These are phyloP conservation scores for Rhinichthys osculus DNA, from an alignment of 2,797 vertebrate species.

Conservation along the genomic window DNA sequence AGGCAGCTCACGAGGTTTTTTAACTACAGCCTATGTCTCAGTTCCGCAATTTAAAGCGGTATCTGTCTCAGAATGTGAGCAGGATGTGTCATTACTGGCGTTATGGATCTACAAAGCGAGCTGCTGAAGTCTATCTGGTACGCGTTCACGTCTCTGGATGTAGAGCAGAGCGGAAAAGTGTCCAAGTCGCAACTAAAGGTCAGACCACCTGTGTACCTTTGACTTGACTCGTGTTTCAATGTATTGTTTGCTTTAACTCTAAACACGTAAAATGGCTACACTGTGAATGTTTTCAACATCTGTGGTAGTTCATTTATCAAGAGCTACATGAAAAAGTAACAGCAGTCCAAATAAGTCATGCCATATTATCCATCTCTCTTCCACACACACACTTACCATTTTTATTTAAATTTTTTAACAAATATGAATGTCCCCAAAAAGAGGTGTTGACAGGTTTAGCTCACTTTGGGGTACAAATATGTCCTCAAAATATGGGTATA, in stretches of 20 bases:
- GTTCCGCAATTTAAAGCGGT: slow-evolving; percentile 38
- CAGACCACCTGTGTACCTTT: slow-evolving; percentile 60
- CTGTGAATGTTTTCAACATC: not conserved
- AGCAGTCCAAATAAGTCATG: not conserved
- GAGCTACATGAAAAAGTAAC: not conserved
- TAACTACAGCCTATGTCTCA: not conserved
- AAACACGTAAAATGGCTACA: too few relatives aligned
- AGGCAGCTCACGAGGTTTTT: not conserved
- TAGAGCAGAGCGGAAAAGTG: slow-evolving; percentile 93
- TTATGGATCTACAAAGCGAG: slow-evolving; percentile 88
- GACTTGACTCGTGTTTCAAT: too few relatives aligned
- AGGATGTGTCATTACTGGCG: slow-evolving; percentile 42
- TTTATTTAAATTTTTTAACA: not conserved
- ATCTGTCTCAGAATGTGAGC: slow-evolving; percentile 10
- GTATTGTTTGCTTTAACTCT: not conserved
- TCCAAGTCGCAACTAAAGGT: slow-evolving; percentile 98
- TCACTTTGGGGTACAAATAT: not conserved
- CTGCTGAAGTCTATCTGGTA: slow-evolving; percentile 98
- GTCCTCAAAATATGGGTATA: not conserved
- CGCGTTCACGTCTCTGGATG: slow-evolving; percentile 94
- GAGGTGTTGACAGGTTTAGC: not conserved
- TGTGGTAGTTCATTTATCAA: not conserved
- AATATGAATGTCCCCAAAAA: not conserved
- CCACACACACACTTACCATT: not conserved
- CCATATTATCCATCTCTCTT: too few relatives aligned